phyloP scores from a whole-genome alignment of 2,113 vertebrate genomes.

The Triplophysa siluroides region DNA sequence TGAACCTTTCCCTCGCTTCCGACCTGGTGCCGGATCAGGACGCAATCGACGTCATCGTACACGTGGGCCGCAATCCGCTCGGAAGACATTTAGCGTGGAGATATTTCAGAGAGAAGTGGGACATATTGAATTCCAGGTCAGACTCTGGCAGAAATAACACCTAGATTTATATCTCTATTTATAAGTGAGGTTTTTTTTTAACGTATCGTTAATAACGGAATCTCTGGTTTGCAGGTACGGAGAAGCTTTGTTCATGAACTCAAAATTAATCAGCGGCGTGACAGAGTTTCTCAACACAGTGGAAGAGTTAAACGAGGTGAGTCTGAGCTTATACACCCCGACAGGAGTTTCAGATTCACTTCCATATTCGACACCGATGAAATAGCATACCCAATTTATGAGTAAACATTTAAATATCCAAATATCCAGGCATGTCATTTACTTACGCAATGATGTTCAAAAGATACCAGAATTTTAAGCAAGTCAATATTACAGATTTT shows the following conservation, averaged over 20 bases:
- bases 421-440: neutral
- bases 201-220: conserved; percentile 1
- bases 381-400: too few species aligned
- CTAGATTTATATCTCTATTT: neutral
- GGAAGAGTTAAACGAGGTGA: conserved; percentile 90
- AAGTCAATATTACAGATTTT: neutral
- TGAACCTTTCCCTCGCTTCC: conserved; percentile 93
- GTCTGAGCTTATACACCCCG: too few species aligned
- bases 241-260: conserved; percentile 97
- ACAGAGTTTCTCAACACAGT: conserved; percentile 97
- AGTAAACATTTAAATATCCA: too few species aligned
- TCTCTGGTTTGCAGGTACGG: conserved; percentile 81
- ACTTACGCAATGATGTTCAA: too few species aligned
- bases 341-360: neutral
- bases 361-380: neutral
- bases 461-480: too few species aligned
- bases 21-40: conserved; percentile 96
- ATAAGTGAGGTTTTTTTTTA: neutral
- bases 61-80: conserved; percentile 91
- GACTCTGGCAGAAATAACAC: neutral
- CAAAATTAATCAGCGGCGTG: conserved; percentile 93
- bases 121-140: conserved; percentile 92
- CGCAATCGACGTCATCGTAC: conserved; percentile 95
- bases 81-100: conserved; percentile 94
- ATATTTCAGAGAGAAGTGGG: conserved; percentile 96